These are phyloP conservation scores for Symphodus melops DNA, from an alignment of 2,113 vertebrate genomes.

Conservation along the genomic window DNA sequence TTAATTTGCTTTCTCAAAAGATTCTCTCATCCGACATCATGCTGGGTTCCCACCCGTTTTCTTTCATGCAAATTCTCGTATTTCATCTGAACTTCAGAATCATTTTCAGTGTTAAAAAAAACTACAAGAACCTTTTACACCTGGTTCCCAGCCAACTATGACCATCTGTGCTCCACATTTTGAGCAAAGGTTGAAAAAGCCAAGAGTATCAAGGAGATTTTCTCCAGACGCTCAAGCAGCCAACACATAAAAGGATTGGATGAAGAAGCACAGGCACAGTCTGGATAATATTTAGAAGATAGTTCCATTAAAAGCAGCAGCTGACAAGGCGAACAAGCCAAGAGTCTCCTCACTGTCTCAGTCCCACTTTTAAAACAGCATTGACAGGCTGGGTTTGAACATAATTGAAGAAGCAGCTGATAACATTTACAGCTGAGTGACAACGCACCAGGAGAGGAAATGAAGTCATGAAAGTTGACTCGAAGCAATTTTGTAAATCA, in stretches of 20 bases:
- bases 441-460: slow-evolving; percentile 74
- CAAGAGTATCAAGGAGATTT: slow-evolving; percentile 64
- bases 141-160: slow-evolving; percentile 49
- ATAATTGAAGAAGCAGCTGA: slow-evolving; percentile 77
- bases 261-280: slow-evolving; percentile 64
- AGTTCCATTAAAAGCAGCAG: slow-evolving; percentile 73
- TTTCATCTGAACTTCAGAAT: slow-evolving; percentile 60
- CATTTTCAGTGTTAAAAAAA: slow-evolving; percentile 21
- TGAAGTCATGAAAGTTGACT: slow-evolving; percentile 81
- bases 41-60: slow-evolving; percentile 26
- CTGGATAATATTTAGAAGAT: slow-evolving; percentile 73
- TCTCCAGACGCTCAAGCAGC: slow-evolving; percentile 48
- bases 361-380: slow-evolving; percentile 53
- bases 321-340: slow-evolving; percentile 75
- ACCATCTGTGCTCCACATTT: slow-evolving; percentile 79
- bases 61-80: slow-evolving; percentile 39
- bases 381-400: slow-evolving; percentile 51
- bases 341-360: slow-evolving; percentile 64
- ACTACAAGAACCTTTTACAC: slow-evolving; percentile 29
- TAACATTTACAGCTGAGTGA: slow-evolving; percentile 81
- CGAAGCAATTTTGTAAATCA: slow-evolving; percentile 76
- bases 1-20: slow-evolving; percentile 50
- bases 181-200: slow-evolving; percentile 66
- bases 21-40: slow-evolving; percentile 13
- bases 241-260: slow-evolving; percentile 65